Percentiles rank a stretch among this genome's conserved stretches.
These are phyloP conservation scores for Zophobas atratus DNA, from an alignment of 1,140 invertebrate genomes.

Conservation along the genomic window DNA sequence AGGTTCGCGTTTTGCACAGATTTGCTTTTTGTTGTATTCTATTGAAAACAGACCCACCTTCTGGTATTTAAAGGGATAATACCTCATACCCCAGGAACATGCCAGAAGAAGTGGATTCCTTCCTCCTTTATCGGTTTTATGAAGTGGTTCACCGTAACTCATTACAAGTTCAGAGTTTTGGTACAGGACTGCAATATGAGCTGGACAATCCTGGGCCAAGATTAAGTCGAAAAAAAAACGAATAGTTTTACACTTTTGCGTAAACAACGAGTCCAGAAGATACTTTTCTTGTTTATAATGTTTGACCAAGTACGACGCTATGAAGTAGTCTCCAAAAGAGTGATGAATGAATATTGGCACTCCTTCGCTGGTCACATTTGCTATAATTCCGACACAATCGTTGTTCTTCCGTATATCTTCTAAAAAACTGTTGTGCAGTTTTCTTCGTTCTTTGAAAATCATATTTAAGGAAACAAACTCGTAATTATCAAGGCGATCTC, in stretches of 20 bases:
- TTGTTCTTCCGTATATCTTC: background rate
- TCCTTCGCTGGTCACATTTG: background rate
- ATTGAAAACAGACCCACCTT: background rate
- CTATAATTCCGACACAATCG: background rate
- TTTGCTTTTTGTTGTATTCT: background rate
- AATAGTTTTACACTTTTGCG: background rate
- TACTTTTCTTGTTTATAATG: background rate
- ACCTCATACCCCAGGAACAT: background rate
- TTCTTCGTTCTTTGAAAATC: background rate
- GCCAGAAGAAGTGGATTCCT: background rate
- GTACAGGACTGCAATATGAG: background rate
- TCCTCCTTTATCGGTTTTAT: background rate
- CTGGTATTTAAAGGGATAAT: background rate
- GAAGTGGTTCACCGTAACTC: background rate
- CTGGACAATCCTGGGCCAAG: background rate
- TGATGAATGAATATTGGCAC: background rate
- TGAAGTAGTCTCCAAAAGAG: background rate
- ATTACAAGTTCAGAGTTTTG: background rate
- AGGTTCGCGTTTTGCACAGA: background rate
- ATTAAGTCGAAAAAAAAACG: background rate
- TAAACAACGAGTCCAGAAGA: background rate
- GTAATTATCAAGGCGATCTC: constrained; percentile 9
- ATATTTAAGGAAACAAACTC: background rate
- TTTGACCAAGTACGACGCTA: background rate
- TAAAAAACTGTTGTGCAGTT: background rate